Evolutionary conservation across 2,797 vertebrate species (phyloP), one percentile per base, ranked within the genome.

Genomic region (Artibeus jamaicensis): DNA sequence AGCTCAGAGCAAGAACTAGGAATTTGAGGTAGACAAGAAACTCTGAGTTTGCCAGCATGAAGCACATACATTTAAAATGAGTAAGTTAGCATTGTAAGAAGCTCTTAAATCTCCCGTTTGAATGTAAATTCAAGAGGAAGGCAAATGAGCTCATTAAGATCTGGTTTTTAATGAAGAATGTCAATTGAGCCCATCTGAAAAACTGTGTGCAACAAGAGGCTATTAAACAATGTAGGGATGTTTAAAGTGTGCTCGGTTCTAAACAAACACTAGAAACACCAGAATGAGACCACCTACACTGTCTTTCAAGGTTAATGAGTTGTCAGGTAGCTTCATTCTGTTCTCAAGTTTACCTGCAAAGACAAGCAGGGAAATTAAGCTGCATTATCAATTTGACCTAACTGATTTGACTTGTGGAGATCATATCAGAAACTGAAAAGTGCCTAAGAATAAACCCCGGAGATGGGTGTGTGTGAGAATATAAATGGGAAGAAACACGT

Each of bases 261-360:
- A 91, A 96, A 96, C 93, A 95, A 97, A 98, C 97, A 11, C 65
- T 39, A 71, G 67, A 65, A 97, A 95, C 55, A 79, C 91, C 94
- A 96, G 96, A 96, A 96, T 97, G 97, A 98, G 98, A 97, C 92
- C 93, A 97, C 94, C 91, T 53, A 92, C 97, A 97, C 94, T 98
- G 97, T 97, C 97, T 98, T 87, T 97, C 97, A 98, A 98, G 97
- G 98, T 98, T 98, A 98, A 98, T 93, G 93, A 98, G 97, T 94
- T 97, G 96, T 97, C 95, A 97, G 97, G 97, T 97, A 96, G 96
- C 96, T 96, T 97, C 96, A 90, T 97, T 97, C 97, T 90, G 95
- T 98, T 98, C 96, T 97, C 97, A 93, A 97, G 96, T 98, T 98
- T 98, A 97, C 97, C 97, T 97, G 97, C 95, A 96, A 98, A 98